Conservation (phyloP, 2,797 vertebrate species). For the Sebastolobus altivelis region DNA sequence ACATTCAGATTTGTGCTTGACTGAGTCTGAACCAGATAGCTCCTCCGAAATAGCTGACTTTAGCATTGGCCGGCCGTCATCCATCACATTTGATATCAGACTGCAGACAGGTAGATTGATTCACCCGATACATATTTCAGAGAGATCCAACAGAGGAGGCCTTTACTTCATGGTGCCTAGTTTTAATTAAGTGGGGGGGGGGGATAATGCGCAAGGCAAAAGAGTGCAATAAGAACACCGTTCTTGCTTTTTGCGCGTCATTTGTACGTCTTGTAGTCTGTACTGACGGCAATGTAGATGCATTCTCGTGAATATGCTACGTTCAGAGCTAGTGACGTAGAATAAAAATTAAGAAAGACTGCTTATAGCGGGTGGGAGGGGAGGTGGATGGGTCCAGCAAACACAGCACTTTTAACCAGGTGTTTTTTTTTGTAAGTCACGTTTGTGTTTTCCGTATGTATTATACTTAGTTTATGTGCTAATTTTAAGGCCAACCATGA, state of each 20-base stretch:
- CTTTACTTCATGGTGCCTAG: conserved; percentile 1
- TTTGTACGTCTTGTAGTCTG: neutral
- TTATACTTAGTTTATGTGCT: too few species aligned
- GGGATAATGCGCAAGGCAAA: too few species aligned
- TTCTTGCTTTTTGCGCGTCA: neutral
- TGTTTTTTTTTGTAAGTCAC: too few species aligned
- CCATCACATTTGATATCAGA: conserved; percentile 79
- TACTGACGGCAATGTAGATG: neutral
- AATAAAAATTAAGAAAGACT: neutral
- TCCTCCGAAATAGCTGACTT: conserved; percentile 77
- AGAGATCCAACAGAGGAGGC: conserved; percentile 40
- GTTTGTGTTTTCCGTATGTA: too few species aligned
- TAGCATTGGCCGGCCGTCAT: conserved; percentile 73
- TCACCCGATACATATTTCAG: conserved; percentile 54
- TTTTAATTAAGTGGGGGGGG: conserved; percentile 23
- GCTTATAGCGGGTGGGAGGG: neutral
- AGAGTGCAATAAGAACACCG: neutral
- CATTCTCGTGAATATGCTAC: neutral
- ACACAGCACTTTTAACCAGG: neutral
- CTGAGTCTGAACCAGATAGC: conserved; percentile 78
- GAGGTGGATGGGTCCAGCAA: neutral
- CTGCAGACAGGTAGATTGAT: conserved; percentile 78
- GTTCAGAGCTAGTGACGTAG: neutral
- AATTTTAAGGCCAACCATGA: too few species aligned
- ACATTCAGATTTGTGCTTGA: conserved; percentile 78